Evolutionary conservation across 2,113 vertebrate genomes (phyloP).

Genomic region (Andinoacara biseriatus): DNA sequence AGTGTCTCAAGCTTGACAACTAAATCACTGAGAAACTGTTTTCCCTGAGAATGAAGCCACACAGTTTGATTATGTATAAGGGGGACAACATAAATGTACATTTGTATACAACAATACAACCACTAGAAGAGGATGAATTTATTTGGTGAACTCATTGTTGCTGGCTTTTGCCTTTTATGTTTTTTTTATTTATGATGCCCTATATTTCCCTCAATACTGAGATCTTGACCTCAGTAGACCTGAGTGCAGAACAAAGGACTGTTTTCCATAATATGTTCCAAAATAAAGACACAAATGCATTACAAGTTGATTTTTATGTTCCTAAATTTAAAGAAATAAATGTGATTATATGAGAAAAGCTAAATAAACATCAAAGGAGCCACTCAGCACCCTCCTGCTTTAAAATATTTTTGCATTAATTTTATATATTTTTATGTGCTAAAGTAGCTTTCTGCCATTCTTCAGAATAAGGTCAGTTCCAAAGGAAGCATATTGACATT

Average conservation of each 20-base stretch:
- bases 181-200: background rate
- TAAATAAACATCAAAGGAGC: background rate
- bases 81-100: background rate
- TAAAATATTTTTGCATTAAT: background rate
- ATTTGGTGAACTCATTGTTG: background rate
- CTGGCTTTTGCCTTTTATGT: conserved; percentile 5
- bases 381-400: background rate
- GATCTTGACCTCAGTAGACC: too few relatives aligned
- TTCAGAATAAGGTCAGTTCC: conserved; percentile 15
- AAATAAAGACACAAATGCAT: conserved; percentile 1
- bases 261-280: conserved; percentile 3
- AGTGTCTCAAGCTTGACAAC: background rate
- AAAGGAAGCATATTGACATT: conserved; percentile 2
- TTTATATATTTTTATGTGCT: background rate
- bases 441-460: background rate
- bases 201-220: background rate
- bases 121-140: background rate
- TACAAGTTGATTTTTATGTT: conserved; percentile 5
- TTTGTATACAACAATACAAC: conserved; percentile 8
- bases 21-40: conserved; percentile 4
- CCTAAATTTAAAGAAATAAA: conserved; percentile 11
- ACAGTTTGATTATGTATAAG: background rate
- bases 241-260: background rate
- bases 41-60: background rate
- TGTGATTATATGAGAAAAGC: background rate